phyloP scores from a whole-genome alignment of 2,797 vertebrate genomes.

The Carapus acus region DNA sequence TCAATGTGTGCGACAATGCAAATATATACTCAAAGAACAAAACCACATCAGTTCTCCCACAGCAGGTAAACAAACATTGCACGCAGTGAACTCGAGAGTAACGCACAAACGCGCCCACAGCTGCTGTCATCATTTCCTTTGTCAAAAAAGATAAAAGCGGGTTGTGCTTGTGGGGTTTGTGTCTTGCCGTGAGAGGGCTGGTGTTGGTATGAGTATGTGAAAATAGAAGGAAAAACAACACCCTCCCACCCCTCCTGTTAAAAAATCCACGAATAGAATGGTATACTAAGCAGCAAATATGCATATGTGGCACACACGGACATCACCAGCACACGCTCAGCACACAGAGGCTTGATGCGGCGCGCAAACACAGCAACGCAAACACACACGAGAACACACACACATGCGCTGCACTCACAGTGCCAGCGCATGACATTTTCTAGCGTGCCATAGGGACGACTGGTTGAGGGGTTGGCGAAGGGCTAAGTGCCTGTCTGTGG shows the following conservation, averaged over 20 bases:
- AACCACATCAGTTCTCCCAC: no score
- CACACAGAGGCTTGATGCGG: slow-evolving; percentile 23
- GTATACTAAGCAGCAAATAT: slow-evolving; percentile 13
- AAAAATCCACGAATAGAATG: slow-evolving; percentile 1
- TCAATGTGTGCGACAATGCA: no score
- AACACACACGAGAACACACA: slow-evolving; percentile 13
- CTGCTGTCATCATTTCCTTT: slow-evolving; percentile 1
- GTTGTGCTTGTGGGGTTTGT: neutral
- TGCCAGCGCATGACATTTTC: slow-evolving; percentile 67
- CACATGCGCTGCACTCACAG: slow-evolving; percentile 18
- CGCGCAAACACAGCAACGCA: slow-evolving; percentile 29
- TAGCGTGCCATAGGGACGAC: slow-evolving; percentile 64
- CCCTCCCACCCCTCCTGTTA: neutral
- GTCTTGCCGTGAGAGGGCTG: neutral
- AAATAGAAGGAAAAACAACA: slow-evolving; percentile 3
- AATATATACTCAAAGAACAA: no score
- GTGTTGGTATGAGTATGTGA: neutral
- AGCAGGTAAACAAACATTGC: no score
- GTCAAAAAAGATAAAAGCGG: neutral
- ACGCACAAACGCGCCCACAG: slow-evolving; percentile 10
- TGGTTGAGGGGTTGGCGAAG: slow-evolving; percentile 62
- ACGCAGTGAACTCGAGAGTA: no score
- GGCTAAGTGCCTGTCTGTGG: slow-evolving; percentile 70
- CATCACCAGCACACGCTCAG: neutral
- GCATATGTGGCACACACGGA: slow-evolving; percentile 19